Percentiles rank a stretch among this genome's conserved stretches.
phyloP scores from a whole-genome alignment of 2,888 invertebrate species.

The Schizotus pectinicornis region DNA sequence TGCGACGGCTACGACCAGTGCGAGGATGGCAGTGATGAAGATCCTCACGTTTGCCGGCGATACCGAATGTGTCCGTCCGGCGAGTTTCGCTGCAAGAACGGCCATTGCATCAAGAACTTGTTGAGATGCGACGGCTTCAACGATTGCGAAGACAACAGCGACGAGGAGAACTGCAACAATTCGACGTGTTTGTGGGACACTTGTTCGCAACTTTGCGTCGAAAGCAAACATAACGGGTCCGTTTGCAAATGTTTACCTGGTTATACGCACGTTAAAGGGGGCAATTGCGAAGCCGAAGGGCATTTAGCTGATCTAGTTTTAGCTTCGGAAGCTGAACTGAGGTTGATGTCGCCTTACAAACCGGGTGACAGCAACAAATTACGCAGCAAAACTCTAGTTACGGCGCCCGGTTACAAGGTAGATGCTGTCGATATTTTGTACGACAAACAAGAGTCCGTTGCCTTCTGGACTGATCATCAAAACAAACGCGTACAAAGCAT shows the following conservation, averaged over 20 bases:
- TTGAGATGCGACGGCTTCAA: conserved; percentile 64
- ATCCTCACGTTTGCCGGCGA: conserved; percentile 42
- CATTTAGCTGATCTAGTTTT: conserved; percentile 67
- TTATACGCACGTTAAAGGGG: conserved; percentile 57
- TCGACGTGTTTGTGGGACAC: conserved; percentile 70
- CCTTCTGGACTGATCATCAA: conserved; percentile 61
- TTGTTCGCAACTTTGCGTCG: conserved; percentile 80
- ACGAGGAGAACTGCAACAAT: conserved; percentile 52
- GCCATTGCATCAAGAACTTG: conserved; percentile 64
- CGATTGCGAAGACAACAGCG: conserved; percentile 64
- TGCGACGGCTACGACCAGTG: conserved; percentile 83
- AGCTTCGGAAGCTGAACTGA: conserved; percentile 67
- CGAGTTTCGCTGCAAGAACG: conserved; percentile 59
- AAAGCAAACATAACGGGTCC: conserved; percentile 63
- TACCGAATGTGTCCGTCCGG: conserved; percentile 51
- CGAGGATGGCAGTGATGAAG: conserved; percentile 76
- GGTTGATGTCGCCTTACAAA: conserved; percentile 69
- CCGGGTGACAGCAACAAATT: conserved; percentile 56
- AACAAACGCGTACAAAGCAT: conserved; percentile 58
- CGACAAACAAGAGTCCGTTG: conserved; percentile 46
- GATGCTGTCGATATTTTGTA: conserved; percentile 63
- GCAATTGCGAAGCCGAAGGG: conserved; percentile 66
- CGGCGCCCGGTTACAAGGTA: conserved; percentile 60
- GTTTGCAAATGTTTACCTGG: conserved; percentile 71
- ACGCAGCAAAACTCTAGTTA: conserved; percentile 53